Conservation (phyloP, 1,140 invertebrate species). For the Zaprionus gabonicus region DNA sequence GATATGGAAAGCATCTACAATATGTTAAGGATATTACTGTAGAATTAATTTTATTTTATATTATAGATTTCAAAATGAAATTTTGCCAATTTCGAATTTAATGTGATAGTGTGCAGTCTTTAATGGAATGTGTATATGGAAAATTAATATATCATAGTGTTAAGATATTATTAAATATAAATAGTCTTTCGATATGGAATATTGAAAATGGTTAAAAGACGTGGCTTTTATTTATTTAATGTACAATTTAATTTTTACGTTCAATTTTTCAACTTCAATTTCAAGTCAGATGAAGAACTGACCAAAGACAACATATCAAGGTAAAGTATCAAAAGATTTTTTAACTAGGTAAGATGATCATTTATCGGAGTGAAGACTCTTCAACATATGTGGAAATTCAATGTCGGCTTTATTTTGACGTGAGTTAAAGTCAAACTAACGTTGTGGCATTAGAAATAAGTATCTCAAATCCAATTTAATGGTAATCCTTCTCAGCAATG, state of each 20-base stretch:
- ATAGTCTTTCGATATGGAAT: not conserved
- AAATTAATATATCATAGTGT: not conserved
- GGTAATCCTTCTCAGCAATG: not conserved
- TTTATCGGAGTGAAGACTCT: no score
- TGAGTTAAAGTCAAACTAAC: no score
- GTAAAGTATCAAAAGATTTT: no score
- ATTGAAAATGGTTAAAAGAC: not conserved
- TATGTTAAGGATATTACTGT: not conserved
- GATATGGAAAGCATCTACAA: not conserved
- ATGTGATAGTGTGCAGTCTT: slow-evolving; percentile 2
- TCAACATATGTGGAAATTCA: no score
- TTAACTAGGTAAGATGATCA: no score
- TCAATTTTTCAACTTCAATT: no score
- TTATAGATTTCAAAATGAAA: not conserved
- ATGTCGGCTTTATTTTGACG: no score
- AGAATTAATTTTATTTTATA: not conserved
- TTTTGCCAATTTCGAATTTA: not conserved
- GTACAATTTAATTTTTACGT: no score
- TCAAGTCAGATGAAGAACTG: no score
- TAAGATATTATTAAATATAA: not conserved
- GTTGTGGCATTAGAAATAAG: not conserved
- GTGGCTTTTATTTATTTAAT: no score
- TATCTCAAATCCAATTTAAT: not conserved
- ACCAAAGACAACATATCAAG: no score
- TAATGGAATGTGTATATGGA: not conserved